These are phyloP conservation scores for Drosophila willistoni DNA, from an alignment of 1,140 invertebrate genomes.

Conservation along the genomic window DNA sequence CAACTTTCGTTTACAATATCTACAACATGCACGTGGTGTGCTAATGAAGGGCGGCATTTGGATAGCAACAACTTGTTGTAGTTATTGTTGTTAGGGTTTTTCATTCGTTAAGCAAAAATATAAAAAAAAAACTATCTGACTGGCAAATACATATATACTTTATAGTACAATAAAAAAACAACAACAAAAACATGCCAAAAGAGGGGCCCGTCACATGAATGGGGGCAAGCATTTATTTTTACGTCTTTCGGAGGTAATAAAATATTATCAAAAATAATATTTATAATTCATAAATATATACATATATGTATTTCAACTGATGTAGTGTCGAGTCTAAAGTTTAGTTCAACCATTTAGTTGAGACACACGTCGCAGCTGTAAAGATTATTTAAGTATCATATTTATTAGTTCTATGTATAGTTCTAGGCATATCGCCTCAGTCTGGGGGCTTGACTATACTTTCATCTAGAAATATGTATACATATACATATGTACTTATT, in stretches of 20 bases:
- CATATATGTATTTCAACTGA: neutral
- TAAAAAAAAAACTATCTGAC: constrained; percentile 1
- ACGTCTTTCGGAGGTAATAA: constrained; percentile 12
- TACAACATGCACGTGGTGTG: constrained; percentile 4
- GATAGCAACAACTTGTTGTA: neutral
- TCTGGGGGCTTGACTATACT: constrained; percentile 4
- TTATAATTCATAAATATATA: neutral
- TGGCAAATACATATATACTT: neutral
- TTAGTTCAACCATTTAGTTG: neutral
- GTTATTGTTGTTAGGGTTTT: neutral
- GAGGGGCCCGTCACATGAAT: constrained; percentile 1
- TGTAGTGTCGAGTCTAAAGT: neutral
- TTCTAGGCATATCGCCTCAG: neutral
- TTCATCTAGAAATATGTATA: neutral
- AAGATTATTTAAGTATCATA: constrained; percentile 5
- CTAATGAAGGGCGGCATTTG: neutral
- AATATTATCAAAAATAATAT: constrained; percentile 7
- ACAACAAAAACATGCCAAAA: neutral
- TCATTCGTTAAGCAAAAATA: neutral
- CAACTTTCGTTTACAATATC: constrained; percentile 7
- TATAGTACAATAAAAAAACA: neutral
- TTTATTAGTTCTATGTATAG: constrained; percentile 2
- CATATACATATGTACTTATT: neutral
- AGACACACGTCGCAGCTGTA: constrained; percentile 3
- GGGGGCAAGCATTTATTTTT: constrained; percentile 3